Percentiles rank a stretch among this genome's conserved stretches.
phyloP scores from a whole-genome alignment of 2,113 vertebrate genomes.

The Lichenostomus cassidix region DNA sequence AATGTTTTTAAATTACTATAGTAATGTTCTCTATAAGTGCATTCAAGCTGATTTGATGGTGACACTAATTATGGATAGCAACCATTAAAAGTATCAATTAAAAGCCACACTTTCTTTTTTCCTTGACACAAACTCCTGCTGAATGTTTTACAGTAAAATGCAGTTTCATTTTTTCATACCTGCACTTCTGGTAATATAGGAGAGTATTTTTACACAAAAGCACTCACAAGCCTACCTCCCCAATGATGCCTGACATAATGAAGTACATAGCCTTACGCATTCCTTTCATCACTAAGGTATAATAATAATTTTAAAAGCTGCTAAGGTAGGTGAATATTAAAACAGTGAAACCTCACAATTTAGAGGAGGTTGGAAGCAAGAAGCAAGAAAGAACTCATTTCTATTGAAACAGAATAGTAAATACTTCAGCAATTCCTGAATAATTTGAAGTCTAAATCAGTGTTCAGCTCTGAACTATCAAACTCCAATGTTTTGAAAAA shows the following conservation, averaged over 20 bases:
- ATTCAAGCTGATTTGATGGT: neutral
- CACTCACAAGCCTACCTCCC: neutral
- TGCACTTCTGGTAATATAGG: neutral
- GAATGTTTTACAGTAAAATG: neutral
- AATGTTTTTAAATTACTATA: neutral
- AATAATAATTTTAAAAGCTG: neutral
- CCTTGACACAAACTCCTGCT: neutral
- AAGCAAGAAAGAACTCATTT: neutral
- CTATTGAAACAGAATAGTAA: neutral
- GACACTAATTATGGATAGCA: neutral
- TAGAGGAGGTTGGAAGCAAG: neutral
- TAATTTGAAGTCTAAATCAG: neutral
- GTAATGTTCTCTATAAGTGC: neutral
- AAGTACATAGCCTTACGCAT: neutral
- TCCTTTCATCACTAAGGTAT: neutral
- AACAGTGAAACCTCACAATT: neutral
- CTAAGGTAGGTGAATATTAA: neutral
- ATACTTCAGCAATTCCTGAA: neutral
- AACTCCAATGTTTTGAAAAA: neutral
- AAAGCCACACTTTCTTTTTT: neutral
- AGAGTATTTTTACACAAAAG: neutral
- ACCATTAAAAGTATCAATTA: neutral
- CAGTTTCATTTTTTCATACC: neutral
- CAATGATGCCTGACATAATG: neutral
- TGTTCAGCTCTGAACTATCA: neutral